Evolutionary conservation across 2,113 vertebrate genomes (phyloP).

Genomic region (Urocynchramus pylzowi): DNA sequence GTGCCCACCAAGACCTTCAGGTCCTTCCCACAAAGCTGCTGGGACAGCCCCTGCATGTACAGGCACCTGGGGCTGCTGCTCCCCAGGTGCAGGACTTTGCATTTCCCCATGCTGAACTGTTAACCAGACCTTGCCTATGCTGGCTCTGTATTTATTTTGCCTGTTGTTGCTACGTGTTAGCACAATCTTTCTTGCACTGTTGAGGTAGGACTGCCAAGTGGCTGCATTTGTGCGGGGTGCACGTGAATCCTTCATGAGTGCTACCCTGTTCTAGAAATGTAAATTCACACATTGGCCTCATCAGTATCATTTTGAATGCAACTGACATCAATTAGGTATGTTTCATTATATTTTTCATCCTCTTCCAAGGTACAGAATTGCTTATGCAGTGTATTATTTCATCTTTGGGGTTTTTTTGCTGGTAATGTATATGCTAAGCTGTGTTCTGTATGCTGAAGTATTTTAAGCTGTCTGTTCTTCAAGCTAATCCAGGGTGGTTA

Average conservation of each 20-base stretch:
- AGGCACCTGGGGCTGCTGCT: fast-evolving
- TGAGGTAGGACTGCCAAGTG: not conserved
- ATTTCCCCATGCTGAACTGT: not conserved
- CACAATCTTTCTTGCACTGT: not conserved
- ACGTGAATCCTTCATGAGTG: conserved; percentile 27
- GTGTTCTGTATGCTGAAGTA: not conserved
- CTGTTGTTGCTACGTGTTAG: not conserved
- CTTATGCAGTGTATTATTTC: not conserved
- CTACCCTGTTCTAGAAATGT: not conserved
- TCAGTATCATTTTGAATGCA: not conserved
- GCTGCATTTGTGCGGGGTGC: not conserved
- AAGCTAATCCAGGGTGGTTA: not conserved
- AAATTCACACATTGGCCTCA: conserved; percentile 1
- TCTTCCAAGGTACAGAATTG: not conserved
- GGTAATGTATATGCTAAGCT: not conserved
- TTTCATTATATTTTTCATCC: not conserved
- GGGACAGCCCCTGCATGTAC: not conserved
- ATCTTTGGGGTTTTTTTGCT: not conserved
- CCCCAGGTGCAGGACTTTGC: not conserved
- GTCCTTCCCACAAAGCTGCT: not conserved
- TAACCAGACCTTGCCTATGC: not conserved
- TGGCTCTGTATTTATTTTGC: not conserved
- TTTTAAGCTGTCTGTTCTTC: not conserved
- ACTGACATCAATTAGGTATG: not conserved
- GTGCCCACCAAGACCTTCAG: not conserved